Base-by-base conservation (phyloP, 2,888 invertebrate genomes). In the Scrobipalpa atriplicella region DNA sequence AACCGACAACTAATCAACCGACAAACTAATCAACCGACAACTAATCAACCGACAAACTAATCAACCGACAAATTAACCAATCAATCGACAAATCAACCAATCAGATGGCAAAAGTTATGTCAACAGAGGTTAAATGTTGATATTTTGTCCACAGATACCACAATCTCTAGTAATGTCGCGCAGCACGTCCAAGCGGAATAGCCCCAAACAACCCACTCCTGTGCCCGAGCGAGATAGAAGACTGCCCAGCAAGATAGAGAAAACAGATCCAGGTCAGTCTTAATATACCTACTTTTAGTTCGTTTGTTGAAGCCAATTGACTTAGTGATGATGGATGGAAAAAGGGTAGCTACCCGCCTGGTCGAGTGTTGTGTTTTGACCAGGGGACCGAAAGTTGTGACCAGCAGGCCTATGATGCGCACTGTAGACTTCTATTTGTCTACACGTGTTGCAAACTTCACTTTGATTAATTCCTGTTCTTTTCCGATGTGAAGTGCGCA, bases 151-250 rank as follows among this genome's bases (percentile, higher is more conserved):
- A 0, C 80, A 93, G 92, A 88, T 92, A 68, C 92, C 93, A 58
- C 93, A 92, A 72, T 87, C 92, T 69, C 82, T 93, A 77, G 89
- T 90, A 81, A 70, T 88, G 79, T 74, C 85, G 11, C 86, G 92
- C 58, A 69, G 78, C 67, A 72, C 82, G 18, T 75, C 82, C 47
- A 85, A 86, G 69, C 83, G 92, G 21, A 80, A 89, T 78, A 90
- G 90, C 71, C 93, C 92, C 38, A 92, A 93, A 82, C 90, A 87
- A 72, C 77, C 81, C 41, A 54, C 74, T 63, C 66, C 73, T 68
- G 69, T 72, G 68, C 70, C 70, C 36, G 54, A 21, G 2, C 54
- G 21, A 9, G 84, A 84, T 62, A 70, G 81, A 0, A 71, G 83
- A 0, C 77, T 76, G 69, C 73, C 80, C 62, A 68, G 69, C 78